phyloP scores from a whole-genome alignment of 2,888 invertebrate genomes.

The Machimus rusticus region DNA sequence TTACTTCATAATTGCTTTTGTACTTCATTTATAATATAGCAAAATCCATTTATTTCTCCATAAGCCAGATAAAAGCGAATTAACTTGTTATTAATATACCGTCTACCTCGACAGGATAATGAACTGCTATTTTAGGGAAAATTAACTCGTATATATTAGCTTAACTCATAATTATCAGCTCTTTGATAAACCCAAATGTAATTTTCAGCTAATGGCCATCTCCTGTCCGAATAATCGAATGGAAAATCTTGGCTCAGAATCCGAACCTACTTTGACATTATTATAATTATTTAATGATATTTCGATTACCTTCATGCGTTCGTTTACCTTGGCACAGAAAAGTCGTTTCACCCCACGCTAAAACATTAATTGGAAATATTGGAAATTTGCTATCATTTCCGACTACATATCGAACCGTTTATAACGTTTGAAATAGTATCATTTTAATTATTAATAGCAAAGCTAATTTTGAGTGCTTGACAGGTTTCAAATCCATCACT shows the following conservation, averaged over 20 bases:
- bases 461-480: not conserved
- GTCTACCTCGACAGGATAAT: not conserved
- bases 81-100: not conserved
- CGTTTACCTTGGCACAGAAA: not conserved
- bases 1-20: not conserved
- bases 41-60: not conserved
- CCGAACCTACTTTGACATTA: not conserved
- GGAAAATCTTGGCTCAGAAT: not conserved
- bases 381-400: not conserved
- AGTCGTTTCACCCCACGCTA: not conserved
- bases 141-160: not conserved
- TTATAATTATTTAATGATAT: not conserved
- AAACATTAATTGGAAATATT: not conserved
- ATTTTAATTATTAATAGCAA: not conserved
- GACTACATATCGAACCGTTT: not conserved
- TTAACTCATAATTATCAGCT: not conserved
- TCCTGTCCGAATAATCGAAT: not conserved
- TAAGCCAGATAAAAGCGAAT: not conserved
- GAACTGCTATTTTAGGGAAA: not conserved
- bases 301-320: not conserved
- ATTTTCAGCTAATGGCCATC: not conserved
- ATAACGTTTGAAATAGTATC: not conserved
- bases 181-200: not conserved
- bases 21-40: not conserved
- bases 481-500: no score